Percentiles rank a stretch among this genome's conserved stretches.
phyloP scores from a whole-genome alignment of 2,888 invertebrate genomes.

The Hipparchia semele region DNA sequence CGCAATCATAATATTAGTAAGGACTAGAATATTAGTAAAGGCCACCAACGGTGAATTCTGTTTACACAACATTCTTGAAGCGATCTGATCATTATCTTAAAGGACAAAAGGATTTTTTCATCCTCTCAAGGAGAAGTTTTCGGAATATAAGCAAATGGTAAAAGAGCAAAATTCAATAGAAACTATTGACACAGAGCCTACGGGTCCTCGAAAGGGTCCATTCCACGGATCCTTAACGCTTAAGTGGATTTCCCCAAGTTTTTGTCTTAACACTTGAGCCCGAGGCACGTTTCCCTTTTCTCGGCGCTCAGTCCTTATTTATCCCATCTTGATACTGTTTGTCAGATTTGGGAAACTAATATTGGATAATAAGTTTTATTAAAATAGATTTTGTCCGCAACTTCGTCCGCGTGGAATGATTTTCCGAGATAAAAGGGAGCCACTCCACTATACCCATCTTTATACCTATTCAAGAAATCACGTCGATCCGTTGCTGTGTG shows the following conservation, averaged over 20 bases:
- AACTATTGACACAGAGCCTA: conserved; percentile 7
- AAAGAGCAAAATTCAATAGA: conserved; percentile 17
- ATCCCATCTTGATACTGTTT: conserved; percentile 7
- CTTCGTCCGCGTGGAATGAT: too few relatives aligned
- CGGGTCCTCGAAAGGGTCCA: background rate
- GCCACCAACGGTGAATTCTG: too few relatives aligned
- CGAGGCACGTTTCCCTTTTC: conserved; percentile 12
- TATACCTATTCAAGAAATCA: too few relatives aligned
- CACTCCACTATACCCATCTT: too few relatives aligned
- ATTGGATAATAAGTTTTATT: background rate
- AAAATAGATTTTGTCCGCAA: too few relatives aligned
- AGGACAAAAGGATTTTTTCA: background rate
- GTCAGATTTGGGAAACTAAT: background rate
- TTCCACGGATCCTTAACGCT: background rate
- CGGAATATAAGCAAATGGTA: background rate
- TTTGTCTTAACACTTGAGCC: conserved; percentile 13
- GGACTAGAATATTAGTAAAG: too few relatives aligned
- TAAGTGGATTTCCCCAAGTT: conserved; percentile 12
- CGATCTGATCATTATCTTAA: background rate
- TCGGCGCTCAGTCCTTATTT: background rate
- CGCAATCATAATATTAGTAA: too few relatives aligned
- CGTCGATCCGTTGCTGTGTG: too few relatives aligned
- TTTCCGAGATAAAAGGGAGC: too few relatives aligned
- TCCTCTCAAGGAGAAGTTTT: background rate
- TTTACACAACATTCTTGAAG: too few relatives aligned